Evolutionary conservation across 2,888 invertebrate genomes (phyloP).

Genomic region (Ernsta delagoae): DNA sequence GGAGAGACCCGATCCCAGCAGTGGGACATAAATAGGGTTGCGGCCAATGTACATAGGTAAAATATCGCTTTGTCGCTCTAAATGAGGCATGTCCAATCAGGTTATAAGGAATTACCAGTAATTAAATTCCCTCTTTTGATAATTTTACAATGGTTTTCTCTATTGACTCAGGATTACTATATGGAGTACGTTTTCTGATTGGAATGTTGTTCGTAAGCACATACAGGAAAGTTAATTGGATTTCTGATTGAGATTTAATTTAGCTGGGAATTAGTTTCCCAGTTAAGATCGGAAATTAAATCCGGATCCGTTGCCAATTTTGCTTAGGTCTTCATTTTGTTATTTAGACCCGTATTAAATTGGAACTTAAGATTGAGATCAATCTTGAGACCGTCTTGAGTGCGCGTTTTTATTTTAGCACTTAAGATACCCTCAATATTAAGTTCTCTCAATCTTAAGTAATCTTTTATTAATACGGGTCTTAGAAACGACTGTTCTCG

Average conservation of each 20-base stretch:
- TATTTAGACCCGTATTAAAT: too few species aligned
- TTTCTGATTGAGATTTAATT: slow-evolving; percentile 8
- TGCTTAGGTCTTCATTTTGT: too few species aligned
- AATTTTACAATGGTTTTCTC: neutral
- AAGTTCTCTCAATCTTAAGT: too few species aligned
- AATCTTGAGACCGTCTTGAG: too few species aligned
- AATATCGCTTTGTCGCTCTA: neutral
- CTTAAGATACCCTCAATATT: too few species aligned
- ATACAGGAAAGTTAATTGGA: slow-evolving; percentile 1
- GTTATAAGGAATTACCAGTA: neutral
- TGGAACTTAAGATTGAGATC: too few species aligned
- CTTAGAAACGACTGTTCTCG: too few species aligned
- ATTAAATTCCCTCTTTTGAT: slow-evolving; percentile 1
- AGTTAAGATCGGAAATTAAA: neutral
- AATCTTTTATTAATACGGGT: too few species aligned
- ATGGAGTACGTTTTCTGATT: neutral
- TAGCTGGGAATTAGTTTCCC: neutral
- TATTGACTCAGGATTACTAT: neutral
- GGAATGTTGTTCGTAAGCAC: slow-evolving; percentile 1
- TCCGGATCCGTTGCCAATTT: neutral
- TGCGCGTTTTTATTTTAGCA: too few species aligned
- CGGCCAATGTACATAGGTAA: too few species aligned
- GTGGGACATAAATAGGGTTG: too few species aligned
- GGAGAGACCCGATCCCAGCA: too few species aligned
- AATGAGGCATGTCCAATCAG: neutral